Base-by-base conservation (phyloP, 2,113 vertebrate genomes). In the Gambusia holbrooki region DNA sequence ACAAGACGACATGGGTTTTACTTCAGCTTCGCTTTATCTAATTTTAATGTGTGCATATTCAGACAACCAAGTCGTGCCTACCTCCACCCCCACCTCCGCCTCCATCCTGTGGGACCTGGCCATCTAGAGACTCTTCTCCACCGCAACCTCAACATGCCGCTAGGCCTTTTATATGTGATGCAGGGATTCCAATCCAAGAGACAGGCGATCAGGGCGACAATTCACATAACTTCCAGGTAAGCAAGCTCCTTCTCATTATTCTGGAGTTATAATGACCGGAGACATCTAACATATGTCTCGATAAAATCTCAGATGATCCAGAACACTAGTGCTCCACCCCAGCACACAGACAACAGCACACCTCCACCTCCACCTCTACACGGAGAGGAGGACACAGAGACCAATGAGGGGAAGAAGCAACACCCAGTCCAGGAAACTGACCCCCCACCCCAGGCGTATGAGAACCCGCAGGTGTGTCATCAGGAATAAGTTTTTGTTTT, bases 111-210 rank as follows among this genome's bases (percentile, higher is more conserved):
- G 17, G 0, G 63, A 70, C 9, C 17, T 37, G 0, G 67, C 48
- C 15, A 32, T 0, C 0, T 25, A 54, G 0, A 19, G 37, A 0
- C 0, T 1, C 0, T 6, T 8, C 71, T 37, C 7, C 69, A 12
- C 83, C 87, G 0, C 0, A 0, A 11, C 83, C 81, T 54, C 3
- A 0, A 40, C 11, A 63, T 27, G 88, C 90, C 51, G 90, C 91
- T 32, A 4, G 82, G 0, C 87, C 83, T 1, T 73, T 29, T 35
- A 0, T 0, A 14, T 0, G 0, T 14, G n/a, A 54, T 48, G 15
- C 25, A 13, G 10, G 0, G 1, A 0, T 80, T 73, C 93, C 95
- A 0, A 89, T 94, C 80, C 94, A 94, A 0, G 95, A 96, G 81
- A 94, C 92, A 0, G 74, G 67, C 8, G 90, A 90, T 0, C 17